Conservation (phyloP, 2,888 invertebrate genomes). For the Cerceris rybyensis region DNA sequence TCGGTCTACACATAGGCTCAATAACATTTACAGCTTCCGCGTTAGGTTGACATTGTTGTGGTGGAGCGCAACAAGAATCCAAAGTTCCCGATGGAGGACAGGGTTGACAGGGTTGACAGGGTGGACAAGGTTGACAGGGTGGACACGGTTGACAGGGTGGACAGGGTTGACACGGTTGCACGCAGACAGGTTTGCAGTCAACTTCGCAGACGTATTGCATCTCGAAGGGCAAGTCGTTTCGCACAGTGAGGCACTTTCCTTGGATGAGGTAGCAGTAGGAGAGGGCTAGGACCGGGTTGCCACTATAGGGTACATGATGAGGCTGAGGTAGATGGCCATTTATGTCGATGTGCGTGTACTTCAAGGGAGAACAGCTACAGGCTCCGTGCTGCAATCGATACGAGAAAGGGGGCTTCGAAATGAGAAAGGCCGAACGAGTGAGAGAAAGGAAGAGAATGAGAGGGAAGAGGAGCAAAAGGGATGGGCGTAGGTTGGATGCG, state of each 20-base stretch:
- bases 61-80: slow-evolving; percentile 7
- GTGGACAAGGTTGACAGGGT: slow-evolving; percentile 46
- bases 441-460: background rate
- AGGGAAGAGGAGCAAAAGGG: background rate
- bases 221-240: slow-evolving; percentile 72
- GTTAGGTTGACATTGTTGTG: slow-evolving; percentile 33
- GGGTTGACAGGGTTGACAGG: slow-evolving; percentile 11
- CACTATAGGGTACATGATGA: slow-evolving; percentile 87
- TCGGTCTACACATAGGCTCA: slow-evolving; percentile 65
- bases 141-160: slow-evolving; percentile 59
- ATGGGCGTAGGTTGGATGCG: background rate
- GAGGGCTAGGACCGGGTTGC: slow-evolving; percentile 89
- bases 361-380: slow-evolving; percentile 84
- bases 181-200: slow-evolving; percentile 70
- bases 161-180: slow-evolving; percentile 65
- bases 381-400: slow-evolving; percentile 76
- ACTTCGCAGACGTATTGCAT: slow-evolving; percentile 74
- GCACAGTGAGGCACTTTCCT: slow-evolving; percentile 76
- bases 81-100: slow-evolving; percentile 29
- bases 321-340: slow-evolving; percentile 83
- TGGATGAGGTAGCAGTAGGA: slow-evolving; percentile 84
- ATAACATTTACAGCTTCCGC: slow-evolving; percentile 50
- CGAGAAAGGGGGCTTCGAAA: slow-evolving; percentile 19
- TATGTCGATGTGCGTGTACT: slow-evolving; percentile 93
- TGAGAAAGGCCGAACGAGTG: background rate